phyloP scores from a whole-genome alignment of 2,113 vertebrate genomes.

The Ptyas mucosa region DNA sequence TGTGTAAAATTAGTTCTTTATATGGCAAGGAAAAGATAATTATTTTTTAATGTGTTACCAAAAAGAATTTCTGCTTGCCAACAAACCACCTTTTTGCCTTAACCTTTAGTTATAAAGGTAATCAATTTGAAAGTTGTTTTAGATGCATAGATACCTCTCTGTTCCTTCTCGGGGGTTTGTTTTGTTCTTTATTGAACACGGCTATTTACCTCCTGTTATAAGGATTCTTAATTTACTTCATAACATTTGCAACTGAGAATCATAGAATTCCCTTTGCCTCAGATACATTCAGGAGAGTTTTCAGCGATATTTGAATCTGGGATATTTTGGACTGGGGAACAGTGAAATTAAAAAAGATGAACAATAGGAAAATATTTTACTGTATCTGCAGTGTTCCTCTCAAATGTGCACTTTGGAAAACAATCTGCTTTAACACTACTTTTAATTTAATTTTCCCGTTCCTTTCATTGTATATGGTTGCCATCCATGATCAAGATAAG shows the following conservation, averaged over 20 bases:
- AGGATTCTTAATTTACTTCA: slow-evolving; percentile 41
- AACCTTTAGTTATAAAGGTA: slow-evolving; percentile 62
- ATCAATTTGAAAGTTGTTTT: slow-evolving; percentile 64
- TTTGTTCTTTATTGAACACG: slow-evolving; percentile 6
- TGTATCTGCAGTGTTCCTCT: slow-evolving; percentile 61
- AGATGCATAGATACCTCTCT: slow-evolving; percentile 68
- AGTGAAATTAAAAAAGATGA: slow-evolving; percentile 44
- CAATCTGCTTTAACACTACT: slow-evolving; percentile 78
- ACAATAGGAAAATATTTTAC: slow-evolving; percentile 53
- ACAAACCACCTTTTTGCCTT: slow-evolving; percentile 66
- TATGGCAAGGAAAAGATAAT: slow-evolving; percentile 50
- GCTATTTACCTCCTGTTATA: slow-evolving; percentile 27
- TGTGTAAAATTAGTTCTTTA: slow-evolving; percentile 36
- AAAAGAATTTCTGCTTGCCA: slow-evolving; percentile 57
- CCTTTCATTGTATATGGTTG: slow-evolving; percentile 53
- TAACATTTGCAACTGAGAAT: slow-evolving; percentile 41
- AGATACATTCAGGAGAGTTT: slow-evolving; percentile 37
- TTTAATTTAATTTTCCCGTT: slow-evolving; percentile 59
- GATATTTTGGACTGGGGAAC: slow-evolving; percentile 34
- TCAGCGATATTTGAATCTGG: slow-evolving; percentile 16
- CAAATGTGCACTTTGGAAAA: slow-evolving; percentile 74
- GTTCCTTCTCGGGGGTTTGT: slow-evolving; percentile 33
- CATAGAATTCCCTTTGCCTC: slow-evolving; percentile 48
- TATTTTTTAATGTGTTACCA: slow-evolving; percentile 61
- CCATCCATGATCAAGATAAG: slow-evolving; percentile 44